Evolutionary conservation across 2,113 vertebrate genomes (phyloP), one percentile per base, ranked within the genome.

Genomic region (Dasypus novemcinctus): DNA sequence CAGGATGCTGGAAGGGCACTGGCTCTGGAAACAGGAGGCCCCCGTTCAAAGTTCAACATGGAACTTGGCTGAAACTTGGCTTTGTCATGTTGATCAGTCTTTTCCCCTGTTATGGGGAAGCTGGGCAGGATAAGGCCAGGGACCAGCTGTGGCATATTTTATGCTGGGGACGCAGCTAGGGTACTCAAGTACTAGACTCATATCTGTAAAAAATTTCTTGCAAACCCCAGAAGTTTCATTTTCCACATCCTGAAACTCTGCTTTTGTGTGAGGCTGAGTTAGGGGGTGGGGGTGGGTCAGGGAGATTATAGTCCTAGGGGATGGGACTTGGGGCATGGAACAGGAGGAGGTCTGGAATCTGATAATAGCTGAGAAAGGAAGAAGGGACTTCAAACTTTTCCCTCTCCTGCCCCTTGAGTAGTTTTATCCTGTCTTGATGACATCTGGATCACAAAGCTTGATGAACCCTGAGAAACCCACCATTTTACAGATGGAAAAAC

Each of bases 401-500:
- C 52, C 33, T 91, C 61, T 92, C 59, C 74, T 81, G 79, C 66
- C 33, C 15, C 57, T 78, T 57, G 59, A 91, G 29, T 46, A 95
- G 72, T 80, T 94, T 52, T 18, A 69, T 91, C 82, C 41, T 91
- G 27, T 82, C 68, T 91, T 76, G 23, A 76, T 57, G 46, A 71
- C n/a, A 85, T 80, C 59, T 75, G 38, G 5, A 59, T 25, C 75
- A 41, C 7, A 66, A 94, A 83, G 11, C 17, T 61, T 49, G 61
- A 68, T 72, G 61, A 76, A 82, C 66, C 27, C 68, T 64, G 69
- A 64, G 68, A 68, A 85, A n/a, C n/a, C n/a, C n/a, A n/a, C n/a
- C 57, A 72, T 89, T 80, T 85, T 23, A 81, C 33, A 91, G 72
- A 69, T 63, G 36, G 49, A n/a, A 87, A 90, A 87, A 92, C 12